phyloP scores from a whole-genome alignment of 2,888 invertebrate species.

The Hipparchia sbordonii region DNA sequence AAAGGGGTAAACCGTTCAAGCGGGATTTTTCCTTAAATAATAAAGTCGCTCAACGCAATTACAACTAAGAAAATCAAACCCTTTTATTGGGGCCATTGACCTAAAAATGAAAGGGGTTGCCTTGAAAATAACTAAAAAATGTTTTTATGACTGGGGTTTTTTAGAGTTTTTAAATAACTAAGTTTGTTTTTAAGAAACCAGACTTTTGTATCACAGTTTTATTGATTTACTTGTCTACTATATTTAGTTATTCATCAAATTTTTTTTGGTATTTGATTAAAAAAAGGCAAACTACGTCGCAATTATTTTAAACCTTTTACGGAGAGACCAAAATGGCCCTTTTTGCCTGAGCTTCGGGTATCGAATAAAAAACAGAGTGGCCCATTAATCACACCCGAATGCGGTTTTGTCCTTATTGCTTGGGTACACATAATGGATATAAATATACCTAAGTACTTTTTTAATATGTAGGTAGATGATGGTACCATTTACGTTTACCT shows the following conservation, averaged over 20 bases:
- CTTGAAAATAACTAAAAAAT: neutral
- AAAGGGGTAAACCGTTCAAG: conserved; percentile 1
- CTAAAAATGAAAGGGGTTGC: neutral
- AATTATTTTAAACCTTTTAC: neutral
- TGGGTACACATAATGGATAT: neutral
- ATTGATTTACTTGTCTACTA: no score
- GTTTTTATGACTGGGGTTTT: no score
- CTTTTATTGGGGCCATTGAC: neutral
- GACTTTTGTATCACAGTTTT: no score
- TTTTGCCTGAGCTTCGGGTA: neutral
- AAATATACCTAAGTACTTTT: neutral
- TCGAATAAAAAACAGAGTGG: neutral
- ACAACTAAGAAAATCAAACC: neutral
- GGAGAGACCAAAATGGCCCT: neutral
- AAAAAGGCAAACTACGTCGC: neutral
- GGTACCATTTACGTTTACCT: no score
- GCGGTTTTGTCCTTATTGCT: conserved; percentile 6
- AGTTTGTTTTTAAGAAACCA: no score
- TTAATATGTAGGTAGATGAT: no score
- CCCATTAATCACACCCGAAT: conserved; percentile 6
- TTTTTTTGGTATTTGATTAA: neutral
- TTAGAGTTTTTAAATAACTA: no score
- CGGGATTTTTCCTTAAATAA: conserved; percentile 6
- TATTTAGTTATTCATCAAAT: no score
- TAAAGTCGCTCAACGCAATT: neutral